Conservation (phyloP, 2,888 invertebrate genomes). For the Andrena bucephala region DNA sequence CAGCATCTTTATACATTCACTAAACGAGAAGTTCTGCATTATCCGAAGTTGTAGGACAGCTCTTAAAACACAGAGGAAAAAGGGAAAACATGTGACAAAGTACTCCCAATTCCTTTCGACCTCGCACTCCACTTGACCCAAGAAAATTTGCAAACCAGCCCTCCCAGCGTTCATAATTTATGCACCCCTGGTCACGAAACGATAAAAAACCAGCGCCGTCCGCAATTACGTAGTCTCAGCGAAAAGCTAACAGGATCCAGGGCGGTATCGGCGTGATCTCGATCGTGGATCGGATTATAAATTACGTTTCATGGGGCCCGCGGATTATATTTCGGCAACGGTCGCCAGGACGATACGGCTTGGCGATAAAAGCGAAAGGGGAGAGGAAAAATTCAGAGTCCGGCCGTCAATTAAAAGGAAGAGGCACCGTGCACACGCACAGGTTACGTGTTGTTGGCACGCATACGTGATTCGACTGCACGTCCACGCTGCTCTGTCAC, state of each 20-base stretch:
- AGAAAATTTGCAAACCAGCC: constrained; percentile 3
- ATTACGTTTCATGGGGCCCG: constrained; percentile 6
- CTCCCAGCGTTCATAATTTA: constrained; percentile 36
- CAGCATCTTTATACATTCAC: too few species aligned
- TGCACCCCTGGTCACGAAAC: constrained; percentile 23
- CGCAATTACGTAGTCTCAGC: constrained; percentile 19
- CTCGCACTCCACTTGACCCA: neutral
- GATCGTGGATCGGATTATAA: constrained; percentile 4
- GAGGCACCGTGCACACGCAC: neutral
- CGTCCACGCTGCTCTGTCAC: constrained; percentile 11
- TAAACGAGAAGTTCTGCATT: too few species aligned
- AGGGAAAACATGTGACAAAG: neutral
- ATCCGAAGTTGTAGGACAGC: too few species aligned
- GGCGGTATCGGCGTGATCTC: constrained; percentile 1
- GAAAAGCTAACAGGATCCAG: neutral
- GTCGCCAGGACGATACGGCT: constrained; percentile 6
- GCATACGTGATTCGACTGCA: constrained; percentile 28
- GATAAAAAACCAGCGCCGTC: neutral
- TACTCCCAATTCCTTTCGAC: neutral
- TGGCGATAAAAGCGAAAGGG: neutral
- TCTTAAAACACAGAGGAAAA: neutral
- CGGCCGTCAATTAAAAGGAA: constrained; percentile 35
- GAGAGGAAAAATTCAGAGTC: constrained; percentile 12
- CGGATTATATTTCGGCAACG: constrained; percentile 21
- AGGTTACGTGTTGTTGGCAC: neutral